Base-by-base conservation (phyloP, 2,888 invertebrate species). In the Caenorhabditis panamensis region DNA sequence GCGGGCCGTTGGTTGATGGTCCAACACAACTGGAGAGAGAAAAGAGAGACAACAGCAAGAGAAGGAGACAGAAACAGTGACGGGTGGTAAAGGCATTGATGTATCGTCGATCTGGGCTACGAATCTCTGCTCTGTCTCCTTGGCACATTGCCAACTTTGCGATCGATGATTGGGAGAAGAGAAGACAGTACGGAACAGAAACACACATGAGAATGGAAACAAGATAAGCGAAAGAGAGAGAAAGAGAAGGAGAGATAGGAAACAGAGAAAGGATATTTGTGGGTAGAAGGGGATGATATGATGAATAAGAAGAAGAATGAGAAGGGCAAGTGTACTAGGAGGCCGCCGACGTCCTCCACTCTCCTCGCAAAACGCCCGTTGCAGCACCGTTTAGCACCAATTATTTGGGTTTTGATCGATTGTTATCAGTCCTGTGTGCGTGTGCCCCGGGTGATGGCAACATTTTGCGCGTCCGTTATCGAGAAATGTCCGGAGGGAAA, bases 401-500 rank as follows among this genome's bases (percentile, higher is more conserved):
- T 68, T 58, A 72, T 56, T 72, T 73, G 64, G 73, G 66, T 66
- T 73, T 66, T 66, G 73, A 73, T 73, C 66, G 51, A 66, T 59
- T 66, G 54, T 73, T 66, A 73, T 73, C 73, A 73, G 64, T 36
- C 13, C 24, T 58, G 47, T 44, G 63, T 44, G 44, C 53, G 54
- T 37, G 37, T 37, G 53, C n/a, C 44, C 36, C 36, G 59, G 62
- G 24, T 47, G 64, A 73, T 73, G 73, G 73, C 73, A 73, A 73
- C 73, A 73, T 73, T 73, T 73, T 73, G 51, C 56, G 64, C 44
- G 62, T n/a, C 18, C 36, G 47, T 58, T 47, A 56, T 26, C 51
- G 37, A 22, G 28, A 26, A 62, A 56, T 62, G 44, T 28, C 41
- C 53, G 59, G 51, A 28, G 37, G 54, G 16, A 13, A 49, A 28